These are phyloP conservation scores for Meiosimyza decipiens DNA, from an alignment of 2,888 invertebrate species.

Conservation along the genomic window DNA sequence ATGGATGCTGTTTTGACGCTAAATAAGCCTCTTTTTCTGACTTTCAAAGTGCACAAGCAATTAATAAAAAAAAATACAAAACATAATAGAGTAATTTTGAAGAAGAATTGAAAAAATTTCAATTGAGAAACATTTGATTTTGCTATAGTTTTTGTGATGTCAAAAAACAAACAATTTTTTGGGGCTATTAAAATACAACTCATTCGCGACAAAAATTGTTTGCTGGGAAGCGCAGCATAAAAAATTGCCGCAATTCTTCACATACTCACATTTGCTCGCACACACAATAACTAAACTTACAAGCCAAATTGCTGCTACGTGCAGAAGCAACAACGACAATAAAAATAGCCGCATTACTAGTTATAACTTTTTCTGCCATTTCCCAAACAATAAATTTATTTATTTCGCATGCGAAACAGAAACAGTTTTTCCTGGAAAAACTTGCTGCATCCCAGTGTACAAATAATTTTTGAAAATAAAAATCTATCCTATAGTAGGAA, in stretches of 20 bases:
- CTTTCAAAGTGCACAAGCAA: too few species aligned
- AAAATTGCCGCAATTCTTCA: constrained; percentile 17
- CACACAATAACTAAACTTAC: neutral
- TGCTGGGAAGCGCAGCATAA: neutral
- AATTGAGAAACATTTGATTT: too few species aligned
- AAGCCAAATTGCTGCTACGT: constrained; percentile 11
- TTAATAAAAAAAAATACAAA: too few species aligned
- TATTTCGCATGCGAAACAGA: constrained; percentile 19
- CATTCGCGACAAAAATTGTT: too few species aligned
- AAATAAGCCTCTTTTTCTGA: too few species aligned
- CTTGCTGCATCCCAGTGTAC: neutral
- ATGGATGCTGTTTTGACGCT: too few species aligned
- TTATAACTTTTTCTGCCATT: constrained; percentile 9
- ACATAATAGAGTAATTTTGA: too few species aligned
- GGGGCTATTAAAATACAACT: too few species aligned
- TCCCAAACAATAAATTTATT: constrained; percentile 23
- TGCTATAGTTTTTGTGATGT: too few species aligned
- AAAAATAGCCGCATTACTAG: constrained; percentile 3
- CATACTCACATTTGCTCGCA: neutral
- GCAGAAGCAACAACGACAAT: neutral
- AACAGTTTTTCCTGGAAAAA: constrained; percentile 11
- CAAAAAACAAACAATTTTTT: too few species aligned
- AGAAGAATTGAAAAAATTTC: too few species aligned
- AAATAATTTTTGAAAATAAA: neutral
- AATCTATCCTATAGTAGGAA: too few species aligned